Evolutionary conservation across 2,888 invertebrate genomes (phyloP), one percentile per base, ranked within the genome.

Genomic region (Coecobrya sp.): DNA sequence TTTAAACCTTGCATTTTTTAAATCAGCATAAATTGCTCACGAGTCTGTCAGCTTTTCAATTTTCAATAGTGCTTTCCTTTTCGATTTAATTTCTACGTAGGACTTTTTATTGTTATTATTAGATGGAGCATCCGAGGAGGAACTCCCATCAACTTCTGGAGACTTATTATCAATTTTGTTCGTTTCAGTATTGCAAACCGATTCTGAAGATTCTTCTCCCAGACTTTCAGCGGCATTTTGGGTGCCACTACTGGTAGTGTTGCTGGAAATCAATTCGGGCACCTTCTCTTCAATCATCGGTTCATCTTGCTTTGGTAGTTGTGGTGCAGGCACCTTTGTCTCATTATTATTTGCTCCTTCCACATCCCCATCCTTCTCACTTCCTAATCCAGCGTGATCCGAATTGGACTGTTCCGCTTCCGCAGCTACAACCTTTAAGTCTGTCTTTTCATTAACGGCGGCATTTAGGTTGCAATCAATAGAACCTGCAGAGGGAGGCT

Each of bases 11-110:
- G n/a, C n/a, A n/a, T n/a, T n/a, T n/a, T n/a, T n/a, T n/a, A n/a
- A n/a, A n/a, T n/a, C 22, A 62, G 13, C 1, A 19, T 59, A 19
- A 59, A 36, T 7, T 22, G 45, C 84, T 73, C 76, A 92, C 92
- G 92, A 87, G 30, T 92, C 92, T 7, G 92, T 92, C 0, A 92
- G 7, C 52, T 45, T 87, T 10, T 88, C 84, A 4, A 92, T 88
- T 49, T 82, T 92, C 7, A 92, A 0, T 11, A 92, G 30, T 3
- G 62, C 88, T 55, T 84, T 92, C 55, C 92, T 82, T 10, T 68
- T 76, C 0, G 55, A 49, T 22, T 62, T 84, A 27, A 70, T 59
- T 25, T 45, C 4, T n/a, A n/a, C 11, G 16, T 84, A 92, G 0
- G 92, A 92, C 36, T 76, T 2, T 36, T 36, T 30, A 52, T 79